These are phyloP conservation scores for Callionymus lyra DNA, from an alignment of 2,113 vertebrate genomes.

Conservation along the genomic window DNA sequence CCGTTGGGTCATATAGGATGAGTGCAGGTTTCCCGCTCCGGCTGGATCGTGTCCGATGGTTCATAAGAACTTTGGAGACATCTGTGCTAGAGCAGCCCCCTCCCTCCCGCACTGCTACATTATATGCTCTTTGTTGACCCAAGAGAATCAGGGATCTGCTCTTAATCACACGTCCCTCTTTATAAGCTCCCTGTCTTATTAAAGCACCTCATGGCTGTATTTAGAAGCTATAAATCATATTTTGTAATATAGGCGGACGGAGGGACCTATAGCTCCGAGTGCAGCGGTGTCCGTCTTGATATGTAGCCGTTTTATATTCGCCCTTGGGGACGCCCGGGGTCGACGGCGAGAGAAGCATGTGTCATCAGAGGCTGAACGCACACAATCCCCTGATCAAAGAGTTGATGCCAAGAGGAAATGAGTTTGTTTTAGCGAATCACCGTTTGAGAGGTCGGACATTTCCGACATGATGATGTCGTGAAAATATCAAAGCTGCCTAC, in stretches of 20 bases:
- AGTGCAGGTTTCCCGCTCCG: slow-evolving; percentile 12
- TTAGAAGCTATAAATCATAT: slow-evolving; percentile 61
- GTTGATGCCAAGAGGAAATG: slow-evolving; percentile 18
- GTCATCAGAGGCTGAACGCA: slow-evolving; percentile 32
- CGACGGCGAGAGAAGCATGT: slow-evolving; percentile 19
- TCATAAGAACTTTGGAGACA: slow-evolving; percentile 29
- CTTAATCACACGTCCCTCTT: slow-evolving; percentile 61
- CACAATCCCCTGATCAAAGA: slow-evolving; percentile 55
- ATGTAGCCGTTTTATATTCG: slow-evolving; percentile 52
- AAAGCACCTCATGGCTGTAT: slow-evolving; percentile 48
- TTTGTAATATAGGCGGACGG: slow-evolving; percentile 50
- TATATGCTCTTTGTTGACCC: slow-evolving; percentile 35
- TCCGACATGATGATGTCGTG: slow-evolving; percentile 20
- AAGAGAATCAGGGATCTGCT: slow-evolving; percentile 50
- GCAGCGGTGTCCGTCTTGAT: slow-evolving; percentile 28
- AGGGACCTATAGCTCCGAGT: slow-evolving; percentile 16
- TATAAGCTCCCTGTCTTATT: slow-evolving; percentile 60
- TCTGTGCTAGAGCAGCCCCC: slow-evolving; percentile 24
- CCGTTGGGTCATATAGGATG: slow-evolving; percentile 30
- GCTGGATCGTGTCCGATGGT: slow-evolving; percentile 24
- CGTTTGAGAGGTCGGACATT: slow-evolving; percentile 30
- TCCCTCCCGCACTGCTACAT: slow-evolving; percentile 12
- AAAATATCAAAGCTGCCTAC: slow-evolving; percentile 9
- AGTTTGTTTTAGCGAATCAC: slow-evolving; percentile 32
- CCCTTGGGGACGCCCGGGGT: slow-evolving; percentile 30